phyloP scores from a whole-genome alignment of 2,888 invertebrate genomes.

The Lasioglossum morio region DNA sequence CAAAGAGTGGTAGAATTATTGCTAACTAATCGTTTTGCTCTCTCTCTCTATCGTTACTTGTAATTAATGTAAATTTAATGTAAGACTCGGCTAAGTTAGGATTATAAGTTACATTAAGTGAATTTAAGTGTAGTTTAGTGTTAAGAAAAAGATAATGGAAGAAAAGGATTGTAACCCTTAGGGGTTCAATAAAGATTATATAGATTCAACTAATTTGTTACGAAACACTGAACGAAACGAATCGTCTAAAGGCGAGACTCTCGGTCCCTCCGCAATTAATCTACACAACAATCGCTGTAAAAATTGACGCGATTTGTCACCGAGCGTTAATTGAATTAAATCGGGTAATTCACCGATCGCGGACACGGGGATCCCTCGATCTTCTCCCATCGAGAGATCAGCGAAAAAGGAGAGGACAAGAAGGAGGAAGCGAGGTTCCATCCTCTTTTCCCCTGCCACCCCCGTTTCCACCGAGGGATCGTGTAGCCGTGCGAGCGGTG shows the following conservation, averaged over 20 bases:
- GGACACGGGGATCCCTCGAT: slow-evolving; percentile 44
- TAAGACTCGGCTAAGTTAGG: too few species aligned
- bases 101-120: too few species aligned
- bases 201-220: not conserved
- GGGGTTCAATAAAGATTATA: too few species aligned
- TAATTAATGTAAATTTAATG: too few species aligned
- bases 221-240: not conserved
- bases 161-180: too few species aligned
- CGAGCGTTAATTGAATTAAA: not conserved
- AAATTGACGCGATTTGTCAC: not conserved
- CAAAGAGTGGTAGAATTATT: too few species aligned
- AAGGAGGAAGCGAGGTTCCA: slow-evolving; percentile 21
- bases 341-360: slow-evolving; percentile 34
- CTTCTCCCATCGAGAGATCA: not conserved
- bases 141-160: too few species aligned
- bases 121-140: too few species aligned
- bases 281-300: not conserved
- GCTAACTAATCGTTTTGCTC: too few species aligned
- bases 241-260: not conserved
- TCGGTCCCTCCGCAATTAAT: too few species aligned
- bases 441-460: not conserved
- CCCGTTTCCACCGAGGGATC: slow-evolving; percentile 19
- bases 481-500: slow-evolving; percentile 40
- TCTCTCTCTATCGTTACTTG: too few species aligned
- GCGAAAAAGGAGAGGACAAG: slow-evolving; percentile 32